Evolutionary conservation across 2,888 invertebrate genomes (phyloP).

Genomic region (Linnaemya vulpina): DNA sequence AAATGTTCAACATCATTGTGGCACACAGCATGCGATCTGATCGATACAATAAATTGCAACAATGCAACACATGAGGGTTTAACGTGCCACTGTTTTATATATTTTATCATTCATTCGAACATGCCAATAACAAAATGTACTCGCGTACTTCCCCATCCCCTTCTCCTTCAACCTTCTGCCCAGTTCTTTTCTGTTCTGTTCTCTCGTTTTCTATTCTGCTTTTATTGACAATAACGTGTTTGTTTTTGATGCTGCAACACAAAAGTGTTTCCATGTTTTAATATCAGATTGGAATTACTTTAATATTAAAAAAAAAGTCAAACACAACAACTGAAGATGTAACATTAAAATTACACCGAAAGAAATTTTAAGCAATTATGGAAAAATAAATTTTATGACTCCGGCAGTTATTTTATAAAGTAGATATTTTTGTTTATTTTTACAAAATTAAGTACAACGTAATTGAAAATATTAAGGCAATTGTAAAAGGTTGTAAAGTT

Average conservation of each 20-base stretch:
- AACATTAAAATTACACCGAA: no score
- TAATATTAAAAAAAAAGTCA: background rate
- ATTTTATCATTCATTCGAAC: slow-evolving; percentile 9
- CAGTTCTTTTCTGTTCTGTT: no score
- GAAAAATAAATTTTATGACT: no score
- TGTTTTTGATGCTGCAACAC: slow-evolving; percentile 42
- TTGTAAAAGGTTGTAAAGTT: no score
- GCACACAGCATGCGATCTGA: slow-evolving; percentile 64
- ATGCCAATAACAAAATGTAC: slow-evolving; percentile 46
- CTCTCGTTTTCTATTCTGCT: no score
- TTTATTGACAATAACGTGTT: slow-evolving; percentile 53
- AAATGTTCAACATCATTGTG: slow-evolving; percentile 55
- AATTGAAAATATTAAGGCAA: no score
- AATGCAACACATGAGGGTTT: slow-evolving; percentile 68
- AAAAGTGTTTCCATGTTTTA: slow-evolving; percentile 1
- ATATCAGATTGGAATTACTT: slow-evolving; percentile 45
- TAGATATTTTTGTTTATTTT: no score
- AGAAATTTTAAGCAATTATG: no score
- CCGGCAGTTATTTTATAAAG: no score
- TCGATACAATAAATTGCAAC: slow-evolving; percentile 69
- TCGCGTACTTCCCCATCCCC: slow-evolving; percentile 16
- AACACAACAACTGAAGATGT: no score
- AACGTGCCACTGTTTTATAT: slow-evolving; percentile 63
- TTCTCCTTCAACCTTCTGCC: slow-evolving; percentile 44
- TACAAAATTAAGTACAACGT: no score